phyloP scores from a whole-genome alignment of 2,888 invertebrate genomes.

The Philhelius pedissequus region DNA sequence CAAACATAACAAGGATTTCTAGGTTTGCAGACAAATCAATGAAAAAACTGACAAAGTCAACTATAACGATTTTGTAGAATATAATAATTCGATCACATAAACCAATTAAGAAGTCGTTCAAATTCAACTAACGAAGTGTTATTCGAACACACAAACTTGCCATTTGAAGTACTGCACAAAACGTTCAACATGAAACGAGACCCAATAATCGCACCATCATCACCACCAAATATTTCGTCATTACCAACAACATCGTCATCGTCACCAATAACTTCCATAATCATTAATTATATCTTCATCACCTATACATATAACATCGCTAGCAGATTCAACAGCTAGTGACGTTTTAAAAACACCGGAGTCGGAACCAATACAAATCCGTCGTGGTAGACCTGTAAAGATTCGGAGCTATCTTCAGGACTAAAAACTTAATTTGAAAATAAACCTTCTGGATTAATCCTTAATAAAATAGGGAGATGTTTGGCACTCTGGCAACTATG shows the following conservation, averaged over 20 bases:
- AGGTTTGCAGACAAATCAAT: background rate
- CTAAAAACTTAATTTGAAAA: no score
- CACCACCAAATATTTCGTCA: background rate
- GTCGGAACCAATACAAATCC: no score
- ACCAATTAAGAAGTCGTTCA: background rate
- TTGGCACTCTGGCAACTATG: no score
- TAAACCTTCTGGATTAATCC: no score
- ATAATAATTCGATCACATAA: background rate
- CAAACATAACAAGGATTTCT: background rate
- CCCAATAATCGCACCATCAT: no score
- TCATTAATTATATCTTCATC: background rate
- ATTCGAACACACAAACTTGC: background rate
- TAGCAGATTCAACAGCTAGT: background rate
- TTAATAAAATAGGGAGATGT: no score
- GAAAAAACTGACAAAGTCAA: background rate
- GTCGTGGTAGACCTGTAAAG: no score
- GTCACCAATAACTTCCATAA: background rate
- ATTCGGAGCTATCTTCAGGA: no score
- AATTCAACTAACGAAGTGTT: background rate
- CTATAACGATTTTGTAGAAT: background rate
- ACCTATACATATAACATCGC: background rate
- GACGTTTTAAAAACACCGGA: no score
- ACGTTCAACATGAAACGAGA: no score
- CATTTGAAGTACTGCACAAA: background rate
- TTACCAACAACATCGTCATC: background rate